phyloP scores from a whole-genome alignment of 2,888 invertebrate genomes.

The Pharmacophagus antenor region DNA sequence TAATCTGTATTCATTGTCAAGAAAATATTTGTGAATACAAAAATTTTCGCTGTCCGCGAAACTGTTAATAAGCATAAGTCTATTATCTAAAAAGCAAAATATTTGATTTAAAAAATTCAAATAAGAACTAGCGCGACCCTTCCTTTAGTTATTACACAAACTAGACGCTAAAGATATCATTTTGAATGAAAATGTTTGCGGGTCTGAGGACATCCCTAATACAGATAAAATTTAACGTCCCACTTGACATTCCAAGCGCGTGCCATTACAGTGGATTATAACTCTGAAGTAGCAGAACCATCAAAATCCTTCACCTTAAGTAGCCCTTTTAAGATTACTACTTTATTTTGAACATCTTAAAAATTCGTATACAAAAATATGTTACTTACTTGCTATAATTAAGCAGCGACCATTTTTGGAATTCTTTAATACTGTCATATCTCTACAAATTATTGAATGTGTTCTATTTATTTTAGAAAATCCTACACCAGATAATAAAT shows the following conservation, averaged over 20 bases:
- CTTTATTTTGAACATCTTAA: conserved; percentile 6
- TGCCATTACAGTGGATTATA: conserved; percentile 29
- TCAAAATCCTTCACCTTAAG: conserved; percentile 20
- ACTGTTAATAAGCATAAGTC: too few relatives aligned
- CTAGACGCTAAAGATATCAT: conserved; percentile 24
- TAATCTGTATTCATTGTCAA: too few relatives aligned
- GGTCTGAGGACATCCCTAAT: conserved; percentile 24
- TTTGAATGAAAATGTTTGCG: conserved; percentile 20
- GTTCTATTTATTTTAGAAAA: too few relatives aligned
- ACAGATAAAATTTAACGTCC: conserved; percentile 31
- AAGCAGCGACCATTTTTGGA: not conserved
- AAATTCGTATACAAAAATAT: not conserved
- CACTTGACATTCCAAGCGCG: conserved; percentile 27
- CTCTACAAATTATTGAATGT: not conserved
- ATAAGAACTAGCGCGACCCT: not conserved
- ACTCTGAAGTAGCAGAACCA: conserved; percentile 23
- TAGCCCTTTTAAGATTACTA: conserved; percentile 9
- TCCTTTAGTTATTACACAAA: not conserved
- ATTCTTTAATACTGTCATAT: too few relatives aligned
- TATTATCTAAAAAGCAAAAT: too few relatives aligned
- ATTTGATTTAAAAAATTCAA: too few relatives aligned
- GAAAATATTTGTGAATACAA: too few relatives aligned
- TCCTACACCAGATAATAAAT: too few relatives aligned
- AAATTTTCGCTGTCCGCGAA: too few relatives aligned
- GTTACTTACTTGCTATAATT: too few relatives aligned